Base-by-base conservation (phyloP, 2,797 vertebrate genomes). In the Enteromius paludinosus region DNA sequence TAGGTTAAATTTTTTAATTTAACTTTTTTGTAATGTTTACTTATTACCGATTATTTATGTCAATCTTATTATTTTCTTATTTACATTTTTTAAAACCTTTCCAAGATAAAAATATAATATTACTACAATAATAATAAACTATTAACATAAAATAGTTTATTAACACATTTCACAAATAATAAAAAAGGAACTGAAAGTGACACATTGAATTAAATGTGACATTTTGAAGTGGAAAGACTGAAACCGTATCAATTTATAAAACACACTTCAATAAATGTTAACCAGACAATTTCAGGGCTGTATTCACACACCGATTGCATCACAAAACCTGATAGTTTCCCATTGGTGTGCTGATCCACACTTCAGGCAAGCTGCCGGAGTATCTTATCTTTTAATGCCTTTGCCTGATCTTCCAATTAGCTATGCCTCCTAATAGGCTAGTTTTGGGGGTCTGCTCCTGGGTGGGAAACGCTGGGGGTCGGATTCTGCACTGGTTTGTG, bases 361-460 rank as follows among this genome's bases (percentile, higher is more conserved):
- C 95, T 96, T 95, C 94, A 95, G 95, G 95, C 95, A 93, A 93
- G 93, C 95, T 93, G 95, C 95, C 94, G 95, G 94, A 95, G 94
- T 94, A 95, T 95, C 95, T 96, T 96, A 96, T 96, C 96, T 96
- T 95, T 96, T 95, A 94, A 95, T 96, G 95, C 95, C 95, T 96
- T 96, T 93, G 94, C 95, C 94, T 96, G 95, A 96, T 96, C 95
- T 96, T 96, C 95, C 95, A 96, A 96, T 96, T 96, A 96, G 94
- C 95, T 84, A 93, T 94, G 93, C 94, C 95, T 94, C 95, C 94
- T 96, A 96, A 95, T 96, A 95, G 94, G 93, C 95, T 95, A 92
- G 94, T 95, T 85, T 83, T 76, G 77, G 68, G 43, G 49, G 78
- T 65, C 80, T 76, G 79, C 54, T 23, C 79, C 43, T 75, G 49